These are phyloP conservation scores for Malthinus seriepunctatus DNA, from an alignment of 2,888 invertebrate genomes.

Conservation along the genomic window DNA sequence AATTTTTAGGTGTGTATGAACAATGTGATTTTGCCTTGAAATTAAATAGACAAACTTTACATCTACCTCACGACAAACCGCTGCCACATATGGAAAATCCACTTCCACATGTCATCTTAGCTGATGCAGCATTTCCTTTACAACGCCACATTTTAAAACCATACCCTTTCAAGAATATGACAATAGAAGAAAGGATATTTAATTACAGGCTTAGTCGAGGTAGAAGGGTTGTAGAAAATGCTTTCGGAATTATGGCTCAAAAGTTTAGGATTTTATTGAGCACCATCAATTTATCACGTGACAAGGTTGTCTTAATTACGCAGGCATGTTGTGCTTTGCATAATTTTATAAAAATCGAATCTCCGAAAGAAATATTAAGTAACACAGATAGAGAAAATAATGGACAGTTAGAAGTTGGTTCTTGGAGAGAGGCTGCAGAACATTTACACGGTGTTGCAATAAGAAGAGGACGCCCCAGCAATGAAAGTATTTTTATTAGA, in stretches of 20 bases:
- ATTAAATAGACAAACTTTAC: neutral
- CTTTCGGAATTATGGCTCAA: neutral
- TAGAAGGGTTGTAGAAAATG: too few relatives aligned
- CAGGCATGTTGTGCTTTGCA: slow-evolving; percentile 27
- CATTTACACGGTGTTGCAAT: too few relatives aligned
- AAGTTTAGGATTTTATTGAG: neutral
- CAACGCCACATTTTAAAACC: too few relatives aligned
- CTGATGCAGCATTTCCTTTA: neutral
- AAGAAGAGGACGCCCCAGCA: too few relatives aligned
- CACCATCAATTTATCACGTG: neutral
- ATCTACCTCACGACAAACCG: neutral
- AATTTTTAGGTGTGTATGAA: slow-evolving; percentile 1
- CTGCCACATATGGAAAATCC: neutral
- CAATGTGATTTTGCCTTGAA: too few relatives aligned
- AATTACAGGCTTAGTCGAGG: slow-evolving; percentile 3
- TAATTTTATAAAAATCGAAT: slow-evolving; percentile 23
- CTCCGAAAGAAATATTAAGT: too few relatives aligned
- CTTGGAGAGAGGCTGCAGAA: too few relatives aligned
- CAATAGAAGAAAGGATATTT: neutral
- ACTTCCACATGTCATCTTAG: slow-evolving; percentile 8
- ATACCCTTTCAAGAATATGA: neutral
- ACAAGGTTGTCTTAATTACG: slow-evolving; percentile 11
- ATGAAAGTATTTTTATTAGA: too few relatives aligned
- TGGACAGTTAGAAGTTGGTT: too few relatives aligned
- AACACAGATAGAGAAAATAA: too few relatives aligned